phyloP scores from a whole-genome alignment of 2,113 vertebrate species.

The Caranx ignobilis region DNA sequence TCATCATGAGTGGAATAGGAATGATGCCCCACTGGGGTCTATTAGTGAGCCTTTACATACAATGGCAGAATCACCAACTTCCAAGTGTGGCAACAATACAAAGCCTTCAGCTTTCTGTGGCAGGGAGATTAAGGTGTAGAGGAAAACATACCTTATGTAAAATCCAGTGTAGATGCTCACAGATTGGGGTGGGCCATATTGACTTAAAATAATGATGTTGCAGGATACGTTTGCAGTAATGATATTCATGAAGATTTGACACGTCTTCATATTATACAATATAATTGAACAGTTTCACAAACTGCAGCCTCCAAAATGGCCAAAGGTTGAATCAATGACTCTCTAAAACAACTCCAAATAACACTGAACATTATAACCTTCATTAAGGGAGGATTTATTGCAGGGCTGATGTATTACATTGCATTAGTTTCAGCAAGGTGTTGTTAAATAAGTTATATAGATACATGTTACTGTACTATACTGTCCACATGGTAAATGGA shows the following conservation, averaged over 20 bases:
- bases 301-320: neutral
- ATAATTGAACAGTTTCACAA: neutral
- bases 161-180: constrained; percentile 11
- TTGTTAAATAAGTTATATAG: no score
- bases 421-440: no score
- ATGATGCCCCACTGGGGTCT: constrained; percentile 86
- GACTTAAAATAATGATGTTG: neutral
- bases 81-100: constrained; percentile 62
- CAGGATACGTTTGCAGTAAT: neutral
- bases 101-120: constrained; percentile 56
- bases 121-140: constrained; percentile 47
- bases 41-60: constrained; percentile 84
- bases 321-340: neutral
- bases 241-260: neutral
- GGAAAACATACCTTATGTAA: constrained; percentile 43
- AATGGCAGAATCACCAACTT: constrained; percentile 66
- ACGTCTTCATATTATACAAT: neutral
- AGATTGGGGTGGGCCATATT: constrained; percentile 7
- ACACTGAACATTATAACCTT: constrained; percentile 1
- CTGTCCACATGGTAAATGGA: neutral
- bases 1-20: constrained; percentile 85
- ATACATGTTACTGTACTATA: no score
- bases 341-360: neutral
- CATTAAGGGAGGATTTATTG: neutral
- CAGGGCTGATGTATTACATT: neutral